Base-by-base conservation (phyloP, 2,113 vertebrate species). In the Cheilinus undulatus region DNA sequence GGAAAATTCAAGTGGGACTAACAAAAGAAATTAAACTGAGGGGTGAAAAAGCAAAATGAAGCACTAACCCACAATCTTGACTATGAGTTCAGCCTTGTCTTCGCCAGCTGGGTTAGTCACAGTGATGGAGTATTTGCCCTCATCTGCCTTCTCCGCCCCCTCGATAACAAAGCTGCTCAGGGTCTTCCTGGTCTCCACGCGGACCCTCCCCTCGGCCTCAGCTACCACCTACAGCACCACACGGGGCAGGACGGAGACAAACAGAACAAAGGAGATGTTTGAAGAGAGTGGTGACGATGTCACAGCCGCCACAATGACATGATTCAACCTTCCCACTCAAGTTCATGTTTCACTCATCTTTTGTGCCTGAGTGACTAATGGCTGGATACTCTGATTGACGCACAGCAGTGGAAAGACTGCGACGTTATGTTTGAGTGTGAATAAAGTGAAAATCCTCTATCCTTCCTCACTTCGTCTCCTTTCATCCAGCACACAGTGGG, bases 111-210 rank as follows among this genome's bases (percentile, higher is more conserved):
- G 95, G 86, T 97, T 97, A 48, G 88, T 90, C 57, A 97, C 95
- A 3, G 91, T 93, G 90, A 97, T 96, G 77, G 82, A 89, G 82
- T 97, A 97, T 1, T 14, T 65, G 1, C 92, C 95, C 86, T 96
- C 96, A 0, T 97, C 96, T 0, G 9, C 48, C 28, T 89, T 87
- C 83, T 93, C 91, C 0, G 96, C 95, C 2, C 94, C 94, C 76
- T 97, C 96, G 0, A 97, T 95, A 20, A 97, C 89, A 0, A 97
- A 95, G 87, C 94, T 96, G 94, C 94, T 95, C 76, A 88, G 34
- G 14, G 91, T 94, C 7, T 78, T 86, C 38, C 77, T 86, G 42
- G 85, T 78, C 87, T 97, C 96, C 1, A 97, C 64, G 1, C 62
- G 95, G 19, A 91, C 82, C 20, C 96, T 88, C 48, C 96, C 96